Conservation (phyloP, 2,888 invertebrate species). For the Acanthosoma haemorrhoidale region DNA sequence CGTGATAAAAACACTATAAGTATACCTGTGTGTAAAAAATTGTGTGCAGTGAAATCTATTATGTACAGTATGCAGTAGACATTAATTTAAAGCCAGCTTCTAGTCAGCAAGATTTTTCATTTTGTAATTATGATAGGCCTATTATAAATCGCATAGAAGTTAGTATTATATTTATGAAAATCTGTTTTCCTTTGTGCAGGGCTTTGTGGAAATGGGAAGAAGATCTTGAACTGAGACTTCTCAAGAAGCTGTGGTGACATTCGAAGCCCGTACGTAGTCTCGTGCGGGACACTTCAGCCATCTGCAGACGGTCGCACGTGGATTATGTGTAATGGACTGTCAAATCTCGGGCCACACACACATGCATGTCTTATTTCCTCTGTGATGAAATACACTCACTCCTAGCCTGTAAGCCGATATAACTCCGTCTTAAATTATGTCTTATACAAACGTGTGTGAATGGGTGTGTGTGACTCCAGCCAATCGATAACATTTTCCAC, state of each 20-base stretch:
- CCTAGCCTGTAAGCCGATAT: conserved; percentile 24
- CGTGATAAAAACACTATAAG: too few species aligned
- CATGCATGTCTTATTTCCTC: neutral
- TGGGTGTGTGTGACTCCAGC: neutral
- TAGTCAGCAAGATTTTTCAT: too few species aligned
- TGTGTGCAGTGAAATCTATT: too few species aligned
- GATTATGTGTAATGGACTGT: neutral
- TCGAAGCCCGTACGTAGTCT: conserved; percentile 3
- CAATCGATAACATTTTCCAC: neutral
- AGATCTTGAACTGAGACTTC: conserved; percentile 36
- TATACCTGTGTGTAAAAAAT: too few species aligned
- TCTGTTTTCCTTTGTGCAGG: conserved; percentile 5
- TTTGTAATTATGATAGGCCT: too few species aligned
- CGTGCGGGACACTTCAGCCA: conserved; percentile 17
- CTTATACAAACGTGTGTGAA: neutral
- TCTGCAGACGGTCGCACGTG: neutral
- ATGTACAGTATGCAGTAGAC: too few species aligned
- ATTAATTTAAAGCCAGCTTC: too few species aligned
- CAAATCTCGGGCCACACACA: conserved; percentile 5
- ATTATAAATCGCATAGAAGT: too few species aligned
- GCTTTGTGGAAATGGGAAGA: conserved; percentile 38
- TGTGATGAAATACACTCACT: conserved; percentile 8
- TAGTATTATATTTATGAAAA: too few species aligned
- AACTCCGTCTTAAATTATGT: conserved; percentile 23
- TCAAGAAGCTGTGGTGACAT: conserved; percentile 37